Conservation (phyloP, 92 coral and sea anemone genomes). For the Ricordea florida region DNA sequence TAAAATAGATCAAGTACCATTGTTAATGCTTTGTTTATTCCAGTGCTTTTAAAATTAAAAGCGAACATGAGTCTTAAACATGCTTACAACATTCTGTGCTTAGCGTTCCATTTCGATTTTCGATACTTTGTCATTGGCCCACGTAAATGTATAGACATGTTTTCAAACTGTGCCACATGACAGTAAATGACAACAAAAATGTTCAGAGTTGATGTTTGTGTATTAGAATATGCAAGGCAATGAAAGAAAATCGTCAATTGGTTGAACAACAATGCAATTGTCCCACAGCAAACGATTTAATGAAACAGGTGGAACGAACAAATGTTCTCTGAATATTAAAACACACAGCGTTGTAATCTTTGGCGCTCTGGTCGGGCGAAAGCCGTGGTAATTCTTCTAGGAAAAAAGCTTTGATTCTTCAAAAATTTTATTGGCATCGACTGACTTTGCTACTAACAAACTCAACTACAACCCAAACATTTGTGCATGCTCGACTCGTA, state of each 20-base stretch:
- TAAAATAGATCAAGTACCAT: too few relatives aligned
- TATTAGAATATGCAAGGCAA: conserved; percentile 24
- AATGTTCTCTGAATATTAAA: conserved; percentile 29
- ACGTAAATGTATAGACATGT: neutral
- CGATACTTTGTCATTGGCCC: too few relatives aligned
- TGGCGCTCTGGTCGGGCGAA: conserved; percentile 12
- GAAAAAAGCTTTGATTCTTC: neutral
- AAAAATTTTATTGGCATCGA: neutral
- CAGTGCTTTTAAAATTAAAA: too few relatives aligned
- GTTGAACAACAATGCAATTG: conserved; percentile 31
- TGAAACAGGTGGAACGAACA: conserved; percentile 18
- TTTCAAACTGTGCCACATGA: neutral
- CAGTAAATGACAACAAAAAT: neutral
- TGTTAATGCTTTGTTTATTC: too few relatives aligned
- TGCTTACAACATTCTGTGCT: too few relatives aligned
- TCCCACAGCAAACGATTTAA: neutral
- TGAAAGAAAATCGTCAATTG: conserved; percentile 13
- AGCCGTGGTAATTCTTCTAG: conserved; percentile 4
- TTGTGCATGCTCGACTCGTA: too few relatives aligned
- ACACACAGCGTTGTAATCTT: conserved; percentile 13
- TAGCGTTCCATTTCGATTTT: too few relatives aligned
- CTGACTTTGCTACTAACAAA: too few relatives aligned
- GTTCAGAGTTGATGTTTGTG: neutral
- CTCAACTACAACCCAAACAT: too few relatives aligned
- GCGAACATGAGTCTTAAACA: too few relatives aligned